These are phyloP conservation scores for Griposia aprilina DNA, from an alignment of 2,888 invertebrate species.

Conservation along the genomic window DNA sequence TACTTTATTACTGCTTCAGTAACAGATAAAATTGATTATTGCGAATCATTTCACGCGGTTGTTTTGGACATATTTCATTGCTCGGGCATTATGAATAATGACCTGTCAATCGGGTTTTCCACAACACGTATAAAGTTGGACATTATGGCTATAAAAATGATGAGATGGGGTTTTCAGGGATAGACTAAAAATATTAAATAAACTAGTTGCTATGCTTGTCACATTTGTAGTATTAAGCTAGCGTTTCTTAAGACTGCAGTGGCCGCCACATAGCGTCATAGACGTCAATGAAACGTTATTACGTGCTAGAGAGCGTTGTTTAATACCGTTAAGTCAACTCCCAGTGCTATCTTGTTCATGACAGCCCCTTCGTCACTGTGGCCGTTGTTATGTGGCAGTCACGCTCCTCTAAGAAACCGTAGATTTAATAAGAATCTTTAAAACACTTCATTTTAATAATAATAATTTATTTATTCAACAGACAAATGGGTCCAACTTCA, in stretches of 20 bases:
- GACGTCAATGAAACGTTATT: not conserved
- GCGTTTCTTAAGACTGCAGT: not conserved
- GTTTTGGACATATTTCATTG: slow-evolving; percentile 52
- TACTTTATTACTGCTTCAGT: slow-evolving; percentile 5
- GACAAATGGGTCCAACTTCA: no score
- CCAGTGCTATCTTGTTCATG: no score
- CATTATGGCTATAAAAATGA: slow-evolving; percentile 4
- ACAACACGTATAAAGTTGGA: slow-evolving; percentile 13
- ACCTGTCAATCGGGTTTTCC: slow-evolving; percentile 40
- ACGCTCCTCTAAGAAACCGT: not conserved
- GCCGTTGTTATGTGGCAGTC: not conserved
- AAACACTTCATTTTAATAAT: no score
- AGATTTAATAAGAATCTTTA: not conserved
- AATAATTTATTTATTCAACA: no score
- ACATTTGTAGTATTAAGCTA: not conserved
- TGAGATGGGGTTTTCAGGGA: slow-evolving; percentile 15
- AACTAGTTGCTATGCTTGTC: not conserved
- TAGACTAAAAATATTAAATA: not conserved
- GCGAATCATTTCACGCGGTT: slow-evolving; percentile 45
- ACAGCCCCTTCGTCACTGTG: no score
- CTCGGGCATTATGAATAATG: slow-evolving; percentile 46
- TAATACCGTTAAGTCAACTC: no score
- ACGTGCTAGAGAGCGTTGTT: no score
- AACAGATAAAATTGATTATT: slow-evolving; percentile 37
- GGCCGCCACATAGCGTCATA: not conserved